Evolutionary conservation across 1,140 invertebrate genomes (phyloP), one percentile per base, ranked within the genome.

Genomic region (Macrocentrus cingulum): DNA sequence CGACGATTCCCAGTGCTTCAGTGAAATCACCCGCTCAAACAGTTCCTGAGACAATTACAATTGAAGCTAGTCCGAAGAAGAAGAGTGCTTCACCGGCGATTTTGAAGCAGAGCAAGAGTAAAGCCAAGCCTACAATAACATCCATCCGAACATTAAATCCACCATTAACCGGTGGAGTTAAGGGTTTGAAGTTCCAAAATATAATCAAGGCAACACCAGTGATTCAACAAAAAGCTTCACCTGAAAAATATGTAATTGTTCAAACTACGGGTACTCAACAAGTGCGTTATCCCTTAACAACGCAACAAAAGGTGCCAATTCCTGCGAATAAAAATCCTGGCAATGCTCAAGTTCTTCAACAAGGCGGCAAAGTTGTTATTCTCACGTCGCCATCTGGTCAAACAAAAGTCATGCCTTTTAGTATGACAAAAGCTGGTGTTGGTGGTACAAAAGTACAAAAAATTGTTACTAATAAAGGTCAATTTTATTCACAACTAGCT

Each of bases 191-290:
- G 51, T 69, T 73, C 15, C 72, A 71, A 46, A 71, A 61, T 18
- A 42, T 64, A 16, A 65, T 23, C 42, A 51, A 49, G 52, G 49
- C 6, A 76, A 55, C 49, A 9, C 54, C 60, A 29, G 69, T 68
- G 54, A 68, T 56, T 42, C 22, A 55, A 18, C 71, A 75, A 36
- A 75, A 77, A 19, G 65, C 66, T 1, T 83, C 84, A 65, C 63
- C 79, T 0, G 82, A 84, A 20, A 87, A 87, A 61, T 87, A 84
- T 62, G 83, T 87, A 2, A 82, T 87, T 34, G 78, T 88, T 20
- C 83, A 85, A 5, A 79, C 84, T 2, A 65, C 76, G 1, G 77
- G 64, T 2, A 66, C 68, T 1, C 72, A 78, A 41, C 72, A 72
- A 42, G 20, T 76, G 7, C 61, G 67, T 9, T 79, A 76, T 22